phyloP scores from a whole-genome alignment of 2,113 vertebrate species.

The Alligator sinensis region DNA sequence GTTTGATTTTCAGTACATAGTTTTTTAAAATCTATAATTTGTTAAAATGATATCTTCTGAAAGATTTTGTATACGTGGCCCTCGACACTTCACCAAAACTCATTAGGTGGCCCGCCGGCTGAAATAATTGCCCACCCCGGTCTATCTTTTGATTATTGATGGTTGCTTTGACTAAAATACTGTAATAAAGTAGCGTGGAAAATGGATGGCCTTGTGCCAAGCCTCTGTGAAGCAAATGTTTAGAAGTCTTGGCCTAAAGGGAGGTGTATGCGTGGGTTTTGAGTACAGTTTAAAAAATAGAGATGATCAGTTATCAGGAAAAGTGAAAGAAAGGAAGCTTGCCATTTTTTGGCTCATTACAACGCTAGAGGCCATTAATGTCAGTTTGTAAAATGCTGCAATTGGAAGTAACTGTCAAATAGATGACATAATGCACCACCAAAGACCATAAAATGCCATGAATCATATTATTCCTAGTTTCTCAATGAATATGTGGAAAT shows the following conservation, averaged over 20 bases:
- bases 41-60: too few relatives aligned
- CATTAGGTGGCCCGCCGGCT: too few relatives aligned
- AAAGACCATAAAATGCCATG: background rate
- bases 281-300: background rate
- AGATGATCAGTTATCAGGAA: background rate
- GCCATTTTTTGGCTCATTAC: background rate
- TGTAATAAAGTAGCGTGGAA: background rate
- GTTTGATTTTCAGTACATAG: too few relatives aligned
- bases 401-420: conserved; percentile 13
- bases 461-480: conserved; percentile 6
- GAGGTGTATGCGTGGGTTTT: background rate
- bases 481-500: conserved; percentile 31
- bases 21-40: too few relatives aligned
- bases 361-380: background rate
- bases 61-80: too few relatives aligned
- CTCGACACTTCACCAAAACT: too few relatives aligned
- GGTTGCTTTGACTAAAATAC: background rate
- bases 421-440: background rate
- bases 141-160: background rate
- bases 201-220: background rate
- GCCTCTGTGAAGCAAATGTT: background rate
- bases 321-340: background rate
- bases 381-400: background rate
- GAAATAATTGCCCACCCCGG: too few relatives aligned
- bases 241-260: background rate